Base-by-base conservation (phyloP, 1,140 invertebrate genomes). In the Arctopsyche grandis region DNA sequence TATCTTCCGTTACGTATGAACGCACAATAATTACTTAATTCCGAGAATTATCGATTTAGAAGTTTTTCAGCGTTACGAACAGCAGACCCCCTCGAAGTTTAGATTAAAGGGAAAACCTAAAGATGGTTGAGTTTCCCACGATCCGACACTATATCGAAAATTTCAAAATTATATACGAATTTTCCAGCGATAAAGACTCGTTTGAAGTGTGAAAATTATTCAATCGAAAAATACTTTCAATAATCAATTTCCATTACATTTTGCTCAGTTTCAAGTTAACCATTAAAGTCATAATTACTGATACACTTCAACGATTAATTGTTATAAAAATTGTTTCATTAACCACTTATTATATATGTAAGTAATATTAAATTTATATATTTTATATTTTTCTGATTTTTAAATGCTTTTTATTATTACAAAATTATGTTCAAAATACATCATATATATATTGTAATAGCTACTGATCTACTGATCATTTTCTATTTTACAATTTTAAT, bases 41-140 rank as follows among this genome's bases (percentile, higher is more conserved):
- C 24, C 24, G 24, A 14, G n/a, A 66, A 66, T 66, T 66, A 26
- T 66, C 5, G 63, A 66, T 66, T 66, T 66, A 12, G n/a, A 60
- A 60, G 21, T 9, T 60, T 60, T 60, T 60, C 56, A 1, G 48
- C 16, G 56, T 60, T 60, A 19, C 56, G 5, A 38, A 7, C 29
- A 38, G 29, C 29, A 38, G 29, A 38, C 29, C 29, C 29, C 21
- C 14, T 16, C 16, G 19, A 52, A 60, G 7, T 16, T 60, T 19
- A 60, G 14, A 60, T 60, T 60, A 60, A 60, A 60, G 56, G 29
- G 56, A 60, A 60, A 60, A 60, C 19, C 56, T 21, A 9, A 60
- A 60, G 56, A 60, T 60, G 56, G 56, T 19, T 60, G 19, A 60
- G 19, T 60, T 60, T 60, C 56, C 56, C 21, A 60, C 14, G 14